phyloP scores from a whole-genome alignment of 2,113 vertebrate genomes.

The Cololabis saira region DNA sequence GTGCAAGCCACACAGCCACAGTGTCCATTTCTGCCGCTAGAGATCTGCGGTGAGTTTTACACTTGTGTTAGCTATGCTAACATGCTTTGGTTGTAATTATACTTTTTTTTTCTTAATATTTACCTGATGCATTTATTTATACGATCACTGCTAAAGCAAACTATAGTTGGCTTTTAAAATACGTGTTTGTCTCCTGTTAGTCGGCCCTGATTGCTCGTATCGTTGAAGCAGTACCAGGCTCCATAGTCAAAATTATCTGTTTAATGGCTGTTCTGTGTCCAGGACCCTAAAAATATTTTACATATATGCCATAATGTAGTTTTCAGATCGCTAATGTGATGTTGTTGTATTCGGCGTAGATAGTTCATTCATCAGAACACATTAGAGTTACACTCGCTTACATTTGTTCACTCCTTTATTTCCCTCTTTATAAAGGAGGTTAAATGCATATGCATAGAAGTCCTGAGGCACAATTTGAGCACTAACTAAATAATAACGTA shows the following conservation, averaged over 20 bases:
- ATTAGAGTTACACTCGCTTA: too few relatives aligned
- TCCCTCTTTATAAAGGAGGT: too few relatives aligned
- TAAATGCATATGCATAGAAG: too few relatives aligned
- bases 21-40: slow-evolving; percentile 62
- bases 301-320: background rate
- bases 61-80: slow-evolving; percentile 25
- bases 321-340: background rate
- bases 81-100: background rate
- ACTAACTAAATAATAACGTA: too few relatives aligned
- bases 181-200: background rate
- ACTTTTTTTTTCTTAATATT: background rate
- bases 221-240: background rate
- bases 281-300: background rate
- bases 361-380: too few relatives aligned
- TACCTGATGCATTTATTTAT: background rate
- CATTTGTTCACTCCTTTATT: too few relatives aligned
- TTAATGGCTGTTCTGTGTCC: background rate
- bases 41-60: slow-evolving; percentile 74
- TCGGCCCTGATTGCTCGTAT: too few relatives aligned
- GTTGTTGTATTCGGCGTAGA: background rate
- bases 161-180: background rate
- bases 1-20: slow-evolving; percentile 62
- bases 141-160: background rate
- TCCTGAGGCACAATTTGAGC: too few relatives aligned
- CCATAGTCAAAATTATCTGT: slow-evolving; percentile 6